phyloP scores from a whole-genome alignment of 2,113 vertebrate species.

The Amblyornis subalaris region DNA sequence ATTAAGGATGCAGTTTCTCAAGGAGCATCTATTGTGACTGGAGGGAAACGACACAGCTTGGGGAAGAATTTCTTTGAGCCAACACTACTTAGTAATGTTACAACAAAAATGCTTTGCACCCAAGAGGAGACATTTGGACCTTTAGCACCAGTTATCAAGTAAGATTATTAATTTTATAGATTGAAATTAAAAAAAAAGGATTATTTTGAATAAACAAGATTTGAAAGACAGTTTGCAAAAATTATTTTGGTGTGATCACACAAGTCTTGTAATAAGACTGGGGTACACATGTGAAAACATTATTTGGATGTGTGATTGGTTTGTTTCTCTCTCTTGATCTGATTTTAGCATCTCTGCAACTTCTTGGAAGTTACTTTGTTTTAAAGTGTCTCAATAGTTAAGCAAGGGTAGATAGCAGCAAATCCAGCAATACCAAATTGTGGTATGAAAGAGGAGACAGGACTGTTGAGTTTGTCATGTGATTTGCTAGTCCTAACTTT shows the following conservation, averaged over 20 bases:
- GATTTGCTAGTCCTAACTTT: background rate
- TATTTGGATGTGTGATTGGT: rapidly evolving
- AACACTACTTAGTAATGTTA: slow-evolving; percentile 86
- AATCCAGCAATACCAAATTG: background rate
- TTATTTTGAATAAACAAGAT: background rate
- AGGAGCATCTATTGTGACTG: slow-evolving; percentile 83
- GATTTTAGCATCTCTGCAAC: background rate
- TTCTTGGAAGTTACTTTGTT: background rate
- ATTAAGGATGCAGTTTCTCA: slow-evolving; percentile 83
- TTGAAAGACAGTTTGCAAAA: background rate
- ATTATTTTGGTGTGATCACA: background rate
- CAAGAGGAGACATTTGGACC: slow-evolving; percentile 93
- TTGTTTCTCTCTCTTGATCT: background rate
- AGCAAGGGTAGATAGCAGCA: background rate
- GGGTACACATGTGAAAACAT: background rate
- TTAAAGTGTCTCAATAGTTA: background rate
- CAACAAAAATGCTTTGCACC: slow-evolving; percentile 86
- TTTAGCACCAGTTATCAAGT: slow-evolving; percentile 90
- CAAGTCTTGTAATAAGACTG: background rate
- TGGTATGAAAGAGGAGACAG: background rate
- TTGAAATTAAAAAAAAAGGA: background rate
- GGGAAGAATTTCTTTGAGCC: slow-evolving; percentile 91
- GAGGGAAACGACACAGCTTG: slow-evolving; percentile 81
- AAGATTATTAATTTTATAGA: background rate
- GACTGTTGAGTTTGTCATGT: background rate